These are phyloP conservation scores for Taenioides sp. DNA, from an alignment of 2,797 vertebrate species.

Conservation along the genomic window DNA sequence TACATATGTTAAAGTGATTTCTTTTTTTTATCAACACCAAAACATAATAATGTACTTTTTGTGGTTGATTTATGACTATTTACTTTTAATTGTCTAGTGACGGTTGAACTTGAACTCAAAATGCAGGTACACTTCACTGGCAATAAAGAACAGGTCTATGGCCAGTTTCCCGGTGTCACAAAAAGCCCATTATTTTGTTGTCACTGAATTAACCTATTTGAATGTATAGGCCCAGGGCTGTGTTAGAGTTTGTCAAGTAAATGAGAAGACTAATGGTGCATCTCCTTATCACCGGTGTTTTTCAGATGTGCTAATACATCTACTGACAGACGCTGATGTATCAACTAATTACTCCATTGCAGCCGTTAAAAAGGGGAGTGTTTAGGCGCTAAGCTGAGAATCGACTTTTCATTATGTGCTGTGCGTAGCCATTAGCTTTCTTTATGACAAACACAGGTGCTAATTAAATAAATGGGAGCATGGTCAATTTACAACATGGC, in stretches of 20 bases:
- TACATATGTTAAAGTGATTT: background rate
- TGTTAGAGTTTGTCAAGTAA: constrained; percentile 65
- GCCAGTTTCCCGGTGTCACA: constrained; percentile 19
- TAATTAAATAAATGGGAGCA: constrained; percentile 35
- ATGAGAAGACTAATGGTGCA: constrained; percentile 73
- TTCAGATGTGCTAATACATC: constrained; percentile 61
- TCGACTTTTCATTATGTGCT: constrained; percentile 15
- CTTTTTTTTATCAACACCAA: background rate
- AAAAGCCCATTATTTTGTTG: constrained; percentile 51
- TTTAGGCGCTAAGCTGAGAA: constrained; percentile 35
- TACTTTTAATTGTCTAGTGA: background rate
- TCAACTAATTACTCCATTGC: constrained; percentile 64
- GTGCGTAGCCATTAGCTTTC: constrained; percentile 23
- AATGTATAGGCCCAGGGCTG: constrained; percentile 56
- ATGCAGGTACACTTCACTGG: background rate
- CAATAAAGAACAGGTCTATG: constrained; percentile 1
- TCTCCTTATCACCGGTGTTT: constrained; percentile 70
- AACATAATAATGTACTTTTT: background rate
- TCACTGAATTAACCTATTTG: constrained; percentile 54
- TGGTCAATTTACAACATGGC: background rate
- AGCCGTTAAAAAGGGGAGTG: constrained; percentile 46
- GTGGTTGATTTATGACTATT: background rate
- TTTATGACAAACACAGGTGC: constrained; percentile 26
- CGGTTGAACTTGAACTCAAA: background rate
- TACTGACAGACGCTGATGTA: constrained; percentile 65